phyloP scores from a whole-genome alignment of 2,888 invertebrate genomes.

The Halictus ligatus region DNA sequence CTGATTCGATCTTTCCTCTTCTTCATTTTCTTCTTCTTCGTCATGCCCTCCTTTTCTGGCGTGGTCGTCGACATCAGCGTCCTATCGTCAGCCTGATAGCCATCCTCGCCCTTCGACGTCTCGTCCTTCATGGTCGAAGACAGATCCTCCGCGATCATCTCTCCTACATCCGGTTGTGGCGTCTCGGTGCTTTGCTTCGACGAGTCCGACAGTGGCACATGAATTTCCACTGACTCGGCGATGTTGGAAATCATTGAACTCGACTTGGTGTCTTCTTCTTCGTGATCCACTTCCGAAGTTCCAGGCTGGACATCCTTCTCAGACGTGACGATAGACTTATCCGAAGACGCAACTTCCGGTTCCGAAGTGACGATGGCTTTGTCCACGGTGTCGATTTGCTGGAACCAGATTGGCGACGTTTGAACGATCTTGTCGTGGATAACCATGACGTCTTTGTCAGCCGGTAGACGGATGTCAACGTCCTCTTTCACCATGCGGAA shows the following conservation, averaged over 20 bases:
- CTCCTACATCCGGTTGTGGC: slow-evolving; percentile 78
- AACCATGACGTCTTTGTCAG: slow-evolving; percentile 71
- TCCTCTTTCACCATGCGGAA: slow-evolving; percentile 77
- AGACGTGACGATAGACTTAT: slow-evolving; percentile 38
- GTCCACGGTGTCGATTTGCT: slow-evolving; percentile 55
- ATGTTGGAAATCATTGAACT: slow-evolving; percentile 84
- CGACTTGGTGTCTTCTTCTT: slow-evolving; percentile 70
- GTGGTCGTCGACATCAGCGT: slow-evolving; percentile 84
- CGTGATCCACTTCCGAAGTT: slow-evolving; percentile 58
- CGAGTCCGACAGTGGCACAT: slow-evolving; percentile 85
- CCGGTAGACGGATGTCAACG: slow-evolving; percentile 78
- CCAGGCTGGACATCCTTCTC: slow-evolving; percentile 65
- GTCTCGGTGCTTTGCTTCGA: slow-evolving; percentile 85
- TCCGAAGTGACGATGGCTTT: slow-evolving; percentile 37
- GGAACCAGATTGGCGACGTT: slow-evolving; percentile 57
- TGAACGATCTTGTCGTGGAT: slow-evolving; percentile 77
- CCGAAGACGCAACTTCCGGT: slow-evolving; percentile 68
- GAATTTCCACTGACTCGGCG: slow-evolving; percentile 86
- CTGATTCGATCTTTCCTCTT: slow-evolving; percentile 85
- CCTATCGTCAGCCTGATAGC: slow-evolving; percentile 91
- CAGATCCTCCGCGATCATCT: slow-evolving; percentile 63
- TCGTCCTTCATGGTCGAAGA: slow-evolving; percentile 77
- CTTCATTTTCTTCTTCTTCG: slow-evolving; percentile 85
- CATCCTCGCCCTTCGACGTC: slow-evolving; percentile 85
- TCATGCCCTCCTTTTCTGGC: slow-evolving; percentile 42